These are phyloP conservation scores for Drosophila cracens DNA, from an alignment of 2,888 invertebrate species.

Conservation along the genomic window DNA sequence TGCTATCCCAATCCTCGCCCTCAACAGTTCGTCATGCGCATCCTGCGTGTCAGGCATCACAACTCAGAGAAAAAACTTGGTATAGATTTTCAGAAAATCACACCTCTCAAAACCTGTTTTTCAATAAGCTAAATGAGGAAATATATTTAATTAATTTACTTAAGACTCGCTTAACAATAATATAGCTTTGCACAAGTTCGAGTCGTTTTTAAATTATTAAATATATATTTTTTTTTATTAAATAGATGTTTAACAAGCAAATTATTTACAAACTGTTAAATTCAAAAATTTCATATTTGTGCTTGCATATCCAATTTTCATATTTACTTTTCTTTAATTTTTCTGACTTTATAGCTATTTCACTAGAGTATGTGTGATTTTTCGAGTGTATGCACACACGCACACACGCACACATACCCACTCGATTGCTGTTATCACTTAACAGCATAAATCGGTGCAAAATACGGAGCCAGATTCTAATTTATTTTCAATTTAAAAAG, in stretches of 20 bases:
- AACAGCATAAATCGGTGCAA: slow-evolving; percentile 79
- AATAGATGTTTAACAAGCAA: neutral
- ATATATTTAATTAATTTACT: neutral
- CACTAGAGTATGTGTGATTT: neutral
- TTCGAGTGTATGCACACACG: neutral
- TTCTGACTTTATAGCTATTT: neutral
- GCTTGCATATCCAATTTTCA: neutral
- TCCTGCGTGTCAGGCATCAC: slow-evolving; percentile 42
- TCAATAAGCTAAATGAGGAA: neutral
- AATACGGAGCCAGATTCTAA: slow-evolving; percentile 78
- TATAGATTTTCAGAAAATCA: neutral
- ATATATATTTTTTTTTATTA: neutral
- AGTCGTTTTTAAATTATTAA: neutral
- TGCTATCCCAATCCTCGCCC: neutral
- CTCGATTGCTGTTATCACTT: slow-evolving; percentile 62
- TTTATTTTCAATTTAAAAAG: slow-evolving; percentile 79
- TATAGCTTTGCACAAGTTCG: neutral
- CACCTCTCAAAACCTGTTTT: too few species aligned
- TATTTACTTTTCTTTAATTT: neutral
- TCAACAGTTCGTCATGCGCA: slow-evolving; percentile 8
- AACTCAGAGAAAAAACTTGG: neutral
- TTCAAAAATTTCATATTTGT: neutral
- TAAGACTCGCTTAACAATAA: neutral
- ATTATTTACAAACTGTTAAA: neutral
- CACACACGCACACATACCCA: neutral